Conservation (phyloP, 2,888 invertebrate species). For the Mimumesa dahlbomi region DNA sequence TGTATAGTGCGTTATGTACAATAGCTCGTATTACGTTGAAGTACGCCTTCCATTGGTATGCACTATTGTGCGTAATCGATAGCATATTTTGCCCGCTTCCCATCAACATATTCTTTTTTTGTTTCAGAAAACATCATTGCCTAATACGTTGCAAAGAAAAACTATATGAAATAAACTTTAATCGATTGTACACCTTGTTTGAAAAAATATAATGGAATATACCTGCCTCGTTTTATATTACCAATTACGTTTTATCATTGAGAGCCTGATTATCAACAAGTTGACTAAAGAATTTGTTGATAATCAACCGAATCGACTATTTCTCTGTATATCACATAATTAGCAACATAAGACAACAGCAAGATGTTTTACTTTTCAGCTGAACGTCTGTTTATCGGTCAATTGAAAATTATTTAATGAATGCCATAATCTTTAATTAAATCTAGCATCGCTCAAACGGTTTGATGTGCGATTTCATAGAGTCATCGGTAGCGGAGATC, state of each 20-base stretch:
- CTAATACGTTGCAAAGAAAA: background rate
- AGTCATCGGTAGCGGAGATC: background rate
- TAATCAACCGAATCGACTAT: too few relatives aligned
- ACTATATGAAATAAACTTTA: background rate
- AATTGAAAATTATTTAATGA: too few relatives aligned
- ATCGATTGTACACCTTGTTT: background rate
- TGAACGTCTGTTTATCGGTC: too few relatives aligned
- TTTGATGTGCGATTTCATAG: background rate
- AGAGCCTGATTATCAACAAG: too few relatives aligned
- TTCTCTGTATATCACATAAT: too few relatives aligned
- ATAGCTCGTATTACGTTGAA: constrained; percentile 51
- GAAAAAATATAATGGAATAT: background rate
- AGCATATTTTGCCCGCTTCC: constrained; percentile 56
- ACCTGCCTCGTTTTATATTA: too few relatives aligned
- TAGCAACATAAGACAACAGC: too few relatives aligned
- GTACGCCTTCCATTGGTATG: constrained; percentile 57
- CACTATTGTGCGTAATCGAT: constrained; percentile 68
- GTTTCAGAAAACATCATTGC: background rate
- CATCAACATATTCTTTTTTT: constrained; percentile 46
- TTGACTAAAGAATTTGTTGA: too few relatives aligned
- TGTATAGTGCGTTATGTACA: constrained; percentile 66
- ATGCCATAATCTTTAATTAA: background rate
- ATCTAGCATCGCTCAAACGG: background rate
- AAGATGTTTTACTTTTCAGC: too few relatives aligned
- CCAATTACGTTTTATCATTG: too few relatives aligned